phyloP scores from a whole-genome alignment of 2,797 vertebrate species.

The Darevskia mixta region DNA sequence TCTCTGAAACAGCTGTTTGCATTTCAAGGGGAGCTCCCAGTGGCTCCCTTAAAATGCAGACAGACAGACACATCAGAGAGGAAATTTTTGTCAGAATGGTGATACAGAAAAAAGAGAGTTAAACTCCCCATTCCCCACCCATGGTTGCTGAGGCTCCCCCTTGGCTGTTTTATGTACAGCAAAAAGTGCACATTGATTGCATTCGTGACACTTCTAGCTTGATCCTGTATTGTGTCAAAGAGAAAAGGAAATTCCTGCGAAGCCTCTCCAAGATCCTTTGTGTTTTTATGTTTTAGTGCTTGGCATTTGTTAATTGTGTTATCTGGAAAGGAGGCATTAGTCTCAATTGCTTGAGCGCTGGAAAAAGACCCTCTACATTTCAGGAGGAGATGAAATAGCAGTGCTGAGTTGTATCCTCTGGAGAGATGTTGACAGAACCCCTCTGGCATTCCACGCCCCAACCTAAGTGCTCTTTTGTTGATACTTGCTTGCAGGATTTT shows the following conservation, averaged over 20 bases:
- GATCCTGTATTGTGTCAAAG: conserved; percentile 57
- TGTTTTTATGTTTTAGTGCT: conserved; percentile 56
- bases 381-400: neutral
- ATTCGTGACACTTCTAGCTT: neutral
- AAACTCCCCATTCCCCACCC: neutral
- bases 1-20: neutral
- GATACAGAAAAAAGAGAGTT: neutral
- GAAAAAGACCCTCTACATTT: neutral
- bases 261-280: conserved; percentile 45
- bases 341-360: neutral
- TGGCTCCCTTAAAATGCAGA: neutral
- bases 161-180: neutral
- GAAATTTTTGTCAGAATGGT: neutral
- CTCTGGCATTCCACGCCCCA: neutral
- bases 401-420: neutral
- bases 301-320: neutral
- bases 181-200: neutral
- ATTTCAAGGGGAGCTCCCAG: neutral
- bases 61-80: neutral
- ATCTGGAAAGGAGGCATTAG: neutral
- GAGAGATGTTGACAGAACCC: conserved; percentile 5
- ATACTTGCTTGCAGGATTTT: conserved; percentile 46
- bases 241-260: conserved; percentile 61
- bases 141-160: neutral
- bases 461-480: conserved; percentile 31